Conservation (phyloP, 2,113 vertebrate genomes). For the Colinus virginianus region DNA sequence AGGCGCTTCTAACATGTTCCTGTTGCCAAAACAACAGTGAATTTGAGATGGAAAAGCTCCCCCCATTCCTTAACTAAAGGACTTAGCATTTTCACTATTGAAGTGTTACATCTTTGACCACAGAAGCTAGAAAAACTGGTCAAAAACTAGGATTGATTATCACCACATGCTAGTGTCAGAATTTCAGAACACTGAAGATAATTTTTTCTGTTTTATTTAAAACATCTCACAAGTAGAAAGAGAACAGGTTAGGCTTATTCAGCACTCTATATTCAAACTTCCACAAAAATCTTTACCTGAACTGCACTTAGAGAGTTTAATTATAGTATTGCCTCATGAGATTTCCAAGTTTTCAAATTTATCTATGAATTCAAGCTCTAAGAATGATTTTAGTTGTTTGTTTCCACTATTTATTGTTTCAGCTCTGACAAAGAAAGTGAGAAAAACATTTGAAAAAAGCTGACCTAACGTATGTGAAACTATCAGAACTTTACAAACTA, state of each 20-base stretch:
- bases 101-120: not conserved
- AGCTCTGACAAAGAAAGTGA: not conserved
- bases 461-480: not conserved
- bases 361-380: not conserved
- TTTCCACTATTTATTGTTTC: not conserved
- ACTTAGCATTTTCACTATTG: rapidly evolving
- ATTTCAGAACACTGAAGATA: not conserved
- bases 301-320: not conserved
- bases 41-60: not conserved
- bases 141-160: not conserved
- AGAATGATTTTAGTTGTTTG: not conserved
- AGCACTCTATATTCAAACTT: not conserved
- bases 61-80: not conserved
- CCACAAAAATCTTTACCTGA: not conserved
- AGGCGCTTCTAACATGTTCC: not conserved
- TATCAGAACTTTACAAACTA: not conserved
- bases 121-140: not conserved
- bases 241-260: not conserved
- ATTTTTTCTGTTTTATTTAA: not conserved
- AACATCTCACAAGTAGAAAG: not conserved
- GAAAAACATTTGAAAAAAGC: not conserved
- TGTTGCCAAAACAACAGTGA: not conserved
- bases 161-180: not conserved
- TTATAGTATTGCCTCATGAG: not conserved
- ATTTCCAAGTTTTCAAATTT: not conserved